These are phyloP conservation scores for Celastrina argiolus DNA, from an alignment of 2,888 invertebrate species.

Conservation along the genomic window DNA sequence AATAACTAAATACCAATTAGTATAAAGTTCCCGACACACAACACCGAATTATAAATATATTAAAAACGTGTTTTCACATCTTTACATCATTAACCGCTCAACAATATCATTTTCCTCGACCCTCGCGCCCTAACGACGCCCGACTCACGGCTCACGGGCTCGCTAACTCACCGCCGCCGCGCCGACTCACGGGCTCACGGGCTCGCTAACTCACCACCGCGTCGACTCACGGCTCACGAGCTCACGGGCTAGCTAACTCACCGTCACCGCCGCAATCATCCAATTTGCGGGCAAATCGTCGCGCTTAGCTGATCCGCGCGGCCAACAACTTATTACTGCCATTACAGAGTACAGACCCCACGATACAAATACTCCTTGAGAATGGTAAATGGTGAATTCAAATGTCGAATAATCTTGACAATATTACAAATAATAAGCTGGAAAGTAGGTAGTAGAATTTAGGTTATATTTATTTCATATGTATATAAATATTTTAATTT, in stretches of 20 bases:
- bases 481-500: too few species aligned
- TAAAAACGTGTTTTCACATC: slow-evolving; percentile 35
- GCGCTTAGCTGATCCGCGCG: slow-evolving; percentile 1
- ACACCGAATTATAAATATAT: slow-evolving; percentile 31
- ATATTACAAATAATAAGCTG: not conserved
- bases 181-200: slow-evolving; percentile 27
- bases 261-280: slow-evolving; percentile 32
- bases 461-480: too few species aligned
- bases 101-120: slow-evolving; percentile 53
- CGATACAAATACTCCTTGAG: slow-evolving; percentile 5
- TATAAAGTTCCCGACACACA: slow-evolving; percentile 30
- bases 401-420: not conserved
- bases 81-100: slow-evolving; percentile 46
- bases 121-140: slow-evolving; percentile 32
- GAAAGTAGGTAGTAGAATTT: too few species aligned
- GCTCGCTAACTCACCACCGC: slow-evolving; percentile 27
- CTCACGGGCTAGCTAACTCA: slow-evolving; percentile 39
- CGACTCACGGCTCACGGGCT: slow-evolving; percentile 36
- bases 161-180: too few species aligned
- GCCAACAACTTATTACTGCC: not conserved
- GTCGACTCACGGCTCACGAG: slow-evolving; percentile 17
- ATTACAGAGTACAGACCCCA: not conserved
- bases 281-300: slow-evolving; percentile 30
- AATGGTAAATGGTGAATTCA: not conserved
- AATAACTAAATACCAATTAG: slow-evolving; percentile 14